A percentile compares a stretch with the other conserved stretches of the same genome.
Conservation (phyloP, 2,113 vertebrate species). For the Ctenomys sociabilis region DNA sequence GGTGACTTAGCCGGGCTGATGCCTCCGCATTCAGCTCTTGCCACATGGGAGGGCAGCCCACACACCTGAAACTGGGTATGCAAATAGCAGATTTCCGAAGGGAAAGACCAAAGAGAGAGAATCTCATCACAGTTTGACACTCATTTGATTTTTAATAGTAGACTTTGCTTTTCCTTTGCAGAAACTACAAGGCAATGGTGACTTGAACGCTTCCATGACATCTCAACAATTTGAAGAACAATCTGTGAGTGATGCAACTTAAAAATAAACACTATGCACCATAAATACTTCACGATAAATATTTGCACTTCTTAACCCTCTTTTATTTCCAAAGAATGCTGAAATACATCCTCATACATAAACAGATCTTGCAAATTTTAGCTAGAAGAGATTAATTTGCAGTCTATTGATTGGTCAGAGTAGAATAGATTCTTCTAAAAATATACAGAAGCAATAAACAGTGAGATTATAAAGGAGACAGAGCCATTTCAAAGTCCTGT, state of each 20-base stretch:
- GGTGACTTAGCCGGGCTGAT: background rate
- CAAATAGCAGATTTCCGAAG: background rate
- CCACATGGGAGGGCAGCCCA: background rate
- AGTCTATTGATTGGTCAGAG: constrained; percentile 47
- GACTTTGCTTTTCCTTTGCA: constrained; percentile 60
- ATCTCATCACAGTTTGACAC: background rate
- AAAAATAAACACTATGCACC: background rate
- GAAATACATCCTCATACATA: background rate
- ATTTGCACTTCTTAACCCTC: background rate
- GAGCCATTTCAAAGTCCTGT: constrained; percentile 2
- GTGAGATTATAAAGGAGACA: background rate
- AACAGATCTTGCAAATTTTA: background rate
- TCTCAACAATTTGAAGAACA: constrained; percentile 85
- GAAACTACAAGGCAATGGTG: constrained; percentile 76
- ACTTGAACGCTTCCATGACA: constrained; percentile 80
- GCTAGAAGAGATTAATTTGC: constrained; percentile 51
- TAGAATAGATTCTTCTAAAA: constrained; percentile 71
- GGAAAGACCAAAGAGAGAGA: background rate
- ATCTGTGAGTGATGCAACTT: constrained; percentile 79
- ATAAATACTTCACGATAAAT: background rate
- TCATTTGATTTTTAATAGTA: background rate
- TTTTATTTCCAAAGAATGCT: background rate
- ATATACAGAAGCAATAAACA: constrained; percentile 20
- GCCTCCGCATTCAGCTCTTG: background rate
- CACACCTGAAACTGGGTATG: background rate